phyloP scores from a whole-genome alignment of 2,888 invertebrate species.

The Dicyrtoma fusca region DNA sequence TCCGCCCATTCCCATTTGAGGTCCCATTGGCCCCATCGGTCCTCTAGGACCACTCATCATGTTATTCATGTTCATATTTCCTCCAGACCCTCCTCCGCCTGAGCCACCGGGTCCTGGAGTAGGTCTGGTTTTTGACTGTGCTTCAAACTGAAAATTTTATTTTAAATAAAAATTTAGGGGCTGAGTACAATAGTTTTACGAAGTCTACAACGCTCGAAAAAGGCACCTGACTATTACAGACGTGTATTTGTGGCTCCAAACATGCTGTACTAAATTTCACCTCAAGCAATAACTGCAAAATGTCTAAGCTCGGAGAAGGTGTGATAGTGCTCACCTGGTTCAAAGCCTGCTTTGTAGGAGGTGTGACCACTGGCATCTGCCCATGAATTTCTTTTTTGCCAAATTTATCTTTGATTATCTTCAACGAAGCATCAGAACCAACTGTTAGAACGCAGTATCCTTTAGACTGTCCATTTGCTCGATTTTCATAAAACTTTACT shows the following conservation, averaged over 20 bases:
- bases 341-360: slow-evolving; percentile 88
- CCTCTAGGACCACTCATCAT: slow-evolving; percentile 53
- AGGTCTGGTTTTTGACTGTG: slow-evolving; percentile 86
- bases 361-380: slow-evolving; percentile 90
- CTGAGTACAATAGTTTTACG: neutral
- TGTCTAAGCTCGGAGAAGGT: neutral
- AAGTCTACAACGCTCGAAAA: neutral
- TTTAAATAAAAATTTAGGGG: slow-evolving; percentile 1
- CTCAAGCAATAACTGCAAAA: no score
- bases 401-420: slow-evolving; percentile 87
- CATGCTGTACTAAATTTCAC: no score
- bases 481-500: slow-evolving; percentile 99
- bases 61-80: slow-evolving; percentile 45
- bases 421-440: slow-evolving; percentile 87
- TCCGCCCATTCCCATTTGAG: slow-evolving; percentile 57
- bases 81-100: slow-evolving; percentile 43
- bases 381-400: slow-evolving; percentile 96
- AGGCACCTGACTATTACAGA: no score
- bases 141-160: slow-evolving; percentile 72
- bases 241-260: no score
- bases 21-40: slow-evolving; percentile 60
- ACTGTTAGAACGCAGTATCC: slow-evolving; percentile 96
- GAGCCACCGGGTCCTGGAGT: slow-evolving; percentile 70
- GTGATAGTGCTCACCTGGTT: slow-evolving; percentile 62
- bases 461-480: slow-evolving; percentile 97